Conservation (phyloP, 2,888 invertebrate species). For the Lasioglossum leucozonium region DNA sequence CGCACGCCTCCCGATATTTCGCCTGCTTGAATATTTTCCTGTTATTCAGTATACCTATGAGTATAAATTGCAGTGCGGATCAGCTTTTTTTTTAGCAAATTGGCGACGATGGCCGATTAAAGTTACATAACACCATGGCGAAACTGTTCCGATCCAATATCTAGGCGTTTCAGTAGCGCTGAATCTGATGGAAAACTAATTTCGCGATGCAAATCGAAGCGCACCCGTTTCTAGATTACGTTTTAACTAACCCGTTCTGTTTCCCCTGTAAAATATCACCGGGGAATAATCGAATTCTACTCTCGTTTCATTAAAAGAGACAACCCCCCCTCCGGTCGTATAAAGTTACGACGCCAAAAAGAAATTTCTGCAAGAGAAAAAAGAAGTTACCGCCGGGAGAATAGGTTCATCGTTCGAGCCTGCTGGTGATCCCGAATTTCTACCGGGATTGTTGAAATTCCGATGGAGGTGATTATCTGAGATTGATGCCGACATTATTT, state of each 20-base stretch:
- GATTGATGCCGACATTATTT: slow-evolving; percentile 14
- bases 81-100: background rate
- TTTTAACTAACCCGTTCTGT: background rate
- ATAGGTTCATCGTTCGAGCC: background rate
- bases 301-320: background rate
- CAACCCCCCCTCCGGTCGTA: background rate
- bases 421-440: background rate
- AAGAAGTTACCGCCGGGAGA: background rate
- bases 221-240: background rate
- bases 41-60: background rate
- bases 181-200: background rate
- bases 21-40: background rate
- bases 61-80: background rate
- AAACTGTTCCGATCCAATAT: background rate
- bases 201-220: background rate
- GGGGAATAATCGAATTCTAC: background rate
- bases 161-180: background rate
- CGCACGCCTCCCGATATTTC: background rate
- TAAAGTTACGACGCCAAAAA: background rate
- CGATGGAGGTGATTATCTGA: background rate
- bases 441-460: background rate
- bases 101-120: background rate
- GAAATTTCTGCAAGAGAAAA: background rate
- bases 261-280: background rate
- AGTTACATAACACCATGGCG: background rate